Base-by-base conservation (phyloP, 2,888 invertebrate species). In the Pseudoips prasinana region DNA sequence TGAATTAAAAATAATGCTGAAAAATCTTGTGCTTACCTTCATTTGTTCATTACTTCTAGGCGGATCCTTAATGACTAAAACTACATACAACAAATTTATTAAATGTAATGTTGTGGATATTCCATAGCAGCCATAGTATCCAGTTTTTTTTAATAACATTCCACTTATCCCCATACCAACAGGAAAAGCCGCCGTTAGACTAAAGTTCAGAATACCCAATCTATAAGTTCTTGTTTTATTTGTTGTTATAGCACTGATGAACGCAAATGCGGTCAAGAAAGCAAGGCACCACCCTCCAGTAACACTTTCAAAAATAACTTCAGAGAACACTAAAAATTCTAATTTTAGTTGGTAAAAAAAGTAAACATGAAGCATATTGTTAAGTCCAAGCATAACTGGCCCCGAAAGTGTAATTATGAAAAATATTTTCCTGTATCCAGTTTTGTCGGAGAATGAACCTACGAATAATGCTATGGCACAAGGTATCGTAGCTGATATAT, bases 151-250 rank as follows among this genome's bases (percentile, higher is more conserved):
- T 35, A 92, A 62, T 23, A 96, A 74, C 8, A 95, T 87, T 0
- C 97, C 97, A 63, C 96, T 95, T 1, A 94, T 69, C 0, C 95
- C 94, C 84, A 95, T 93, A 0, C 97, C 97, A n/a, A 96, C 90
- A 0, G 96, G 96, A 29, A 96, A 94, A 0, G 96, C 96, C 10
- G 96, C 90, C 4, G 96, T 96, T 42, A 95, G 90, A 77, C 95
- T 94, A 7, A 96, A 93, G 73, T 95, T 97, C 10, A 95, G 91
- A 10, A 97, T 91, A 1, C 96, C 96, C 62, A 97, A 93, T 32
- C 97, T 87, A 25, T 94, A 88, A 0, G 97, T 97, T 44, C 96
- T 91, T 23, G 91, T 92, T 61, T 94, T 91, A 23, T 93, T 90
- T 0, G 92, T 92, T 1, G 96, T 95, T 2, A 96, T 93, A 52